phyloP scores from a whole-genome alignment of 23 tunicate genomes.

The Aplidium turbinatum region DNA sequence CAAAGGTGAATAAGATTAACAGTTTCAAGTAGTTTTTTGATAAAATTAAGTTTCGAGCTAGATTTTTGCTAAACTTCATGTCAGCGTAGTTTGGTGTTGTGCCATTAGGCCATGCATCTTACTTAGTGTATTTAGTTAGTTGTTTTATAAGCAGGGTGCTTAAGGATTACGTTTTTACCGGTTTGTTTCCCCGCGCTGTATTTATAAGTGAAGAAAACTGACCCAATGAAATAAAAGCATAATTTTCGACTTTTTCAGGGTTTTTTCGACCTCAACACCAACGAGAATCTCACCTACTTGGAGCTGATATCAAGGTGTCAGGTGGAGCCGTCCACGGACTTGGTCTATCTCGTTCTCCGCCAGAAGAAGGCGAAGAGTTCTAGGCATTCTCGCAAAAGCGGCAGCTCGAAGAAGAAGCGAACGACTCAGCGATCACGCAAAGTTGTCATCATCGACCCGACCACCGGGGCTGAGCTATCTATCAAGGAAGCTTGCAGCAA shows the following conservation, averaged over 20 bases:
- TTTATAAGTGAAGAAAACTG: background rate
- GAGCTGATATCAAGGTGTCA: conserved; percentile 79
- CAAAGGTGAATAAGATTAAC: conserved; percentile 73
- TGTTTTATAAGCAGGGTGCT: background rate
- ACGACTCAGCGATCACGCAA: conserved; percentile 66
- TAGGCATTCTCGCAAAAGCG: conserved; percentile 25
- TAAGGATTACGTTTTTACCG: background rate
- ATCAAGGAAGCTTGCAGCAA: conserved; percentile 65
- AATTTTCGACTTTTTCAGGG: no score
- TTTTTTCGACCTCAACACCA: conserved; percentile 90
- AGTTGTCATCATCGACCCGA: conserved; percentile 85
- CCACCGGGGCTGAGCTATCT: conserved; percentile 62
- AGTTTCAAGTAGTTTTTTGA: no score
- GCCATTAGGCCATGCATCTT: no score
- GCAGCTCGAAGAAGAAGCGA: conserved; percentile 47
- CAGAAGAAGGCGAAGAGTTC: conserved; percentile 51
- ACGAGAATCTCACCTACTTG: conserved; percentile 84
- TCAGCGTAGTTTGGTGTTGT: no score
- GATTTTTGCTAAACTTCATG: no score
- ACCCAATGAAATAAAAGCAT: no score
- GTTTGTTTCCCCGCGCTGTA: background rate
- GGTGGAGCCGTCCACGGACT: conserved; percentile 62
- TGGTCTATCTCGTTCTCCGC: conserved; percentile 50
- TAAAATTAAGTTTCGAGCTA: no score
- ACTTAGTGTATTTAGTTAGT: no score